A percentile compares a stretch with the other conserved stretches of the same genome.
Conservation (phyloP, 2,113 vertebrate genomes). For the Mormyrus lacerda region DNA sequence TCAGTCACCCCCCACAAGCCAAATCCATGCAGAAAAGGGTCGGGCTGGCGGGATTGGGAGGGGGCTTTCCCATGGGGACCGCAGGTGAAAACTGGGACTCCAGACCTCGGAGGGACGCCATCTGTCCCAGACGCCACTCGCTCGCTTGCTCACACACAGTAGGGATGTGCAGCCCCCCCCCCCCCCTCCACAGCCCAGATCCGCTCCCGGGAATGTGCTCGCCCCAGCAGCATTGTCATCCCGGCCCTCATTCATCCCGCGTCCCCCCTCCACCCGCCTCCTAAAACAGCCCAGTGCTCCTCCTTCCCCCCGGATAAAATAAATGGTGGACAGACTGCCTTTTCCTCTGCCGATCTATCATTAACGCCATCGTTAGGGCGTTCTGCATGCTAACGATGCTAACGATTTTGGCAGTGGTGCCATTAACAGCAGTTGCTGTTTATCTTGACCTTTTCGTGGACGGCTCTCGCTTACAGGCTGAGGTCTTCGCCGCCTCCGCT, state of each 20-base stretch:
- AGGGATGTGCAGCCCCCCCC: neutral
- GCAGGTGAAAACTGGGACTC: constrained; percentile 73
- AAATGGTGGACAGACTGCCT: neutral
- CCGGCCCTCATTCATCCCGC: constrained; percentile 27
- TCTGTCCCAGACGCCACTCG: constrained; percentile 63
- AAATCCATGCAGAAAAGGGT: constrained; percentile 58
- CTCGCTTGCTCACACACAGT: constrained; percentile 46
- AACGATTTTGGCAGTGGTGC: constrained; percentile 42
- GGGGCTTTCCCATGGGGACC: constrained; percentile 64
- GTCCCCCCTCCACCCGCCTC: constrained; percentile 24
- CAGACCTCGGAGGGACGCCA: constrained; percentile 64
- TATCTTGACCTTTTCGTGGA: neutral
- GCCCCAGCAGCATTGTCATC: constrained; percentile 29
- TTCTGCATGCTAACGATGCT: constrained; percentile 51
- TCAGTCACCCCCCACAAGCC: constrained; percentile 44
- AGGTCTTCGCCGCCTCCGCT: too few relatives aligned
- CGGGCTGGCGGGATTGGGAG: constrained; percentile 30
- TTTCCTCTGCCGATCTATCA: neutral
- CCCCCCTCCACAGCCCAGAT: constrained; percentile 35
- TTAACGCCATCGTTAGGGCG: constrained; percentile 15
- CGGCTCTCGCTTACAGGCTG: neutral
- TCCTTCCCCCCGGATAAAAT: neutral
- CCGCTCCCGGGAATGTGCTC: constrained; percentile 39
- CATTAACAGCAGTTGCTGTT: constrained; percentile 32
- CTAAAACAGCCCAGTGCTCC: neutral